Percentiles rank a stretch among this genome's conserved stretches.
Conservation (phyloP, 2,797 vertebrate species). For the Chaenodraco wilsoni region DNA sequence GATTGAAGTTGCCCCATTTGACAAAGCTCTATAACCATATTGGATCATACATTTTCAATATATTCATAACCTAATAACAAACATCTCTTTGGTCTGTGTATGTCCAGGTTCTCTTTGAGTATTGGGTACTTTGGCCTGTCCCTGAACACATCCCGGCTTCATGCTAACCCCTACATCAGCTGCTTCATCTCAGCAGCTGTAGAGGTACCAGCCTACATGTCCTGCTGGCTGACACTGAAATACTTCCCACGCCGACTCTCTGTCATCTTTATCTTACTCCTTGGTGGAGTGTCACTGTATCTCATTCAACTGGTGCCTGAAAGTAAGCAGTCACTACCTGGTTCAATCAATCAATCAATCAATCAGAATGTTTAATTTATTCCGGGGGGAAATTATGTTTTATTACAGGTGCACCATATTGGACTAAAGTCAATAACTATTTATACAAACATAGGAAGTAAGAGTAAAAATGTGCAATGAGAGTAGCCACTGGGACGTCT, state of each 20-base stretch:
- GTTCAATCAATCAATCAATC: no score
- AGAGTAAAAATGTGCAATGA: no score
- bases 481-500: no score
- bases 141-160: slow-evolving; percentile 86
- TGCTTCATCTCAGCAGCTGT: slow-evolving; percentile 87
- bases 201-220: slow-evolving; percentile 86
- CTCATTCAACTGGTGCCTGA: slow-evolving; percentile 86
- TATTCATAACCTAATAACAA: no score
- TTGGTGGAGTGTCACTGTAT: slow-evolving; percentile 83
- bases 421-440: no score
- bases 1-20: no score
- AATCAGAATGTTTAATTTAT: slow-evolving; percentile 72
- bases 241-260: slow-evolving; percentile 80
- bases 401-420: no score
- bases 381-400: no score
- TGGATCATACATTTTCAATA: no score
- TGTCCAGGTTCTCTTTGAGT: slow-evolving; percentile 84
- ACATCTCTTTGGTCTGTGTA: no score
- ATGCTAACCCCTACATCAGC: slow-evolving; percentile 86
- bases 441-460: no score
- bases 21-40: no score
- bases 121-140: slow-evolving; percentile 87
- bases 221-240: slow-evolving; percentile 84
- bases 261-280: slow-evolving; percentile 75
- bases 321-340: slow-evolving; percentile 81